A percentile compares a stretch with the other conserved stretches of the same genome.
Conservation (phyloP, 2,888 invertebrate genomes). For the Leptopilina myrica region DNA sequence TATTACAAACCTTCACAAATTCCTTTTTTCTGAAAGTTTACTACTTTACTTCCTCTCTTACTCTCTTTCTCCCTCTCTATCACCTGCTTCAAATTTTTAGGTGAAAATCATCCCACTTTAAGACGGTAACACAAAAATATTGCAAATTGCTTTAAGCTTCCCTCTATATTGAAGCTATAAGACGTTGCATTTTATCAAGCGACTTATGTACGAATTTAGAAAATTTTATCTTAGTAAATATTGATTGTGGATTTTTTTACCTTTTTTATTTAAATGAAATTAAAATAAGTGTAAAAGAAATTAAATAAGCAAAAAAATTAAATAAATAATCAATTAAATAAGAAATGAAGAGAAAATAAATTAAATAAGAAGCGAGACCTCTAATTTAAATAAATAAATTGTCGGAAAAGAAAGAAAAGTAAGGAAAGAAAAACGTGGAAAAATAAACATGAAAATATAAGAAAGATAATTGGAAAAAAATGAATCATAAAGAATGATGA, state of each 20-base stretch:
- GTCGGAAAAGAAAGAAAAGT: too few relatives aligned
- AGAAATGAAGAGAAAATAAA: too few relatives aligned
- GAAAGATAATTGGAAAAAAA: too few relatives aligned
- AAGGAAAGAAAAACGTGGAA: too few relatives aligned
- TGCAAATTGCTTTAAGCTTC: constrained; percentile 64
- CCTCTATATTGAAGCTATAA: not conserved
- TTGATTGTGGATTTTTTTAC: not conserved
- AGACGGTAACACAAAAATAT: constrained; percentile 66
- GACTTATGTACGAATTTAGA: constrained; percentile 3
- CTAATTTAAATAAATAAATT: too few relatives aligned
- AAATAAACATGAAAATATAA: too few relatives aligned
- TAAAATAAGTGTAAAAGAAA: too few relatives aligned
- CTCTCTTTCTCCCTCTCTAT: not conserved
- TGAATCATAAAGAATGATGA: too few relatives aligned
- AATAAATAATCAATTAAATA: too few relatives aligned
- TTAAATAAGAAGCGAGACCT: too few relatives aligned
- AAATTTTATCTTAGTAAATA: not conserved
- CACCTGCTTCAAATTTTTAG: not conserved
- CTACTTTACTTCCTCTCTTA: not conserved
- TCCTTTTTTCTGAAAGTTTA: not conserved
- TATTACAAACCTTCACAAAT: constrained; percentile 20
- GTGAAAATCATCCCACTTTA: constrained; percentile 54
- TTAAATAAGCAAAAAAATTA: too few relatives aligned
- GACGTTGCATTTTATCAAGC: not conserved
- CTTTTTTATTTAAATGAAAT: too few relatives aligned